Evolutionary conservation across 2,888 invertebrate genomes (phyloP).

Genomic region (Stratiomys singularior): DNA sequence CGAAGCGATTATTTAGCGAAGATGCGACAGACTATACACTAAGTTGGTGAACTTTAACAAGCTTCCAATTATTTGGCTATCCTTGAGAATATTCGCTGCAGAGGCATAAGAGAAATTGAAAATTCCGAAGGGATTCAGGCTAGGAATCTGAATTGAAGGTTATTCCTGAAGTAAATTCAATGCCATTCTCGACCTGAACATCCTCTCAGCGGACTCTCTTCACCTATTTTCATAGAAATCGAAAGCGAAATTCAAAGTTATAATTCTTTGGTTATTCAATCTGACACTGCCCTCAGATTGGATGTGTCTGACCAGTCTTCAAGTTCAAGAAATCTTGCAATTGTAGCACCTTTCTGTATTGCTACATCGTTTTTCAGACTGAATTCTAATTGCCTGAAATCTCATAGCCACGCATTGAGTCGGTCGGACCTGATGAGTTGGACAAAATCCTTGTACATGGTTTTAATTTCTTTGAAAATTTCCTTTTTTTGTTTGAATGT

Average conservation of each 20-base stretch:
- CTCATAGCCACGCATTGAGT: background rate
- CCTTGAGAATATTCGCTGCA: too few species aligned
- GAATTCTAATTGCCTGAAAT: background rate
- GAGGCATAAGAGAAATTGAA: too few species aligned
- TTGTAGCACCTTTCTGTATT: background rate
- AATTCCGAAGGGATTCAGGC: too few species aligned
- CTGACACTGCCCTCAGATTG: conserved; percentile 45
- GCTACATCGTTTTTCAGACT: background rate
- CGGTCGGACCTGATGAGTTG: background rate
- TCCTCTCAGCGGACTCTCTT: background rate
- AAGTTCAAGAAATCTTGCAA: conserved; percentile 7
- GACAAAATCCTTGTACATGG: background rate
- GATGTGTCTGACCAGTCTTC: conserved; percentile 6
- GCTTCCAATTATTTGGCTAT: too few species aligned
- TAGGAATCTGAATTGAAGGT: too few species aligned
- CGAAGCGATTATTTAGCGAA: background rate
- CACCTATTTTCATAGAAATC: conserved; percentile 19
- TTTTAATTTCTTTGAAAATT: background rate
- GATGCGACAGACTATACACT: background rate
- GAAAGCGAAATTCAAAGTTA: conserved; percentile 36
- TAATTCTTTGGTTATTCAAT: conserved; percentile 32
- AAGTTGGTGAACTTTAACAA: too few species aligned
- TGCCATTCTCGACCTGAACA: too few species aligned
- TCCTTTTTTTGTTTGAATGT: background rate
- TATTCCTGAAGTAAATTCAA: too few species aligned